Evolutionary conservation across 2,797 vertebrate species (phyloP).

Genomic region (Schizopygopsis pylzovi): DNA sequence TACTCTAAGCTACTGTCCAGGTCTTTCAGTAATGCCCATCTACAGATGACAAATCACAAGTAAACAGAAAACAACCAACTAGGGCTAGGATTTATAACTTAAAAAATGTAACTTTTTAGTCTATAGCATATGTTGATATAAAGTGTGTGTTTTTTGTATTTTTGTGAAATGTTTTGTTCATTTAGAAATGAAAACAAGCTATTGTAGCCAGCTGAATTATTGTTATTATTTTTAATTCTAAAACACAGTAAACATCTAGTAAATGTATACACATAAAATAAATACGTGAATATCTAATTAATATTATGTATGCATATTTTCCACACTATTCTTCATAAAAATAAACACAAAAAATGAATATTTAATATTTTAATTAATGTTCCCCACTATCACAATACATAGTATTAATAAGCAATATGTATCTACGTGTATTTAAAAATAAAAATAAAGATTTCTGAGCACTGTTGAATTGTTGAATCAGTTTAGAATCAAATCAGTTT

Average conservation of each 20-base stretch:
- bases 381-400: neutral
- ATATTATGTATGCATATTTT: neutral
- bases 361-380: neutral
- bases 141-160: neutral
- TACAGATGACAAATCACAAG: slow-evolving; percentile 61
- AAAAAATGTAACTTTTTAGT: slow-evolving; percentile 17
- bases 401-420: neutral
- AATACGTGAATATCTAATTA: neutral
- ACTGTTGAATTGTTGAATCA: too few relatives aligned
- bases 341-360: rapidly evolving
- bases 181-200: neutral
- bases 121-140: neutral
- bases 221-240: neutral
- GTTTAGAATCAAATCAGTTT: neutral
- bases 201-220: neutral
- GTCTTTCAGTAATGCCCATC: slow-evolving; percentile 51
- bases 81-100: slow-evolving; percentile 14
- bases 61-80: slow-evolving; percentile 38
- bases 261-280: neutral
- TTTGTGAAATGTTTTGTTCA: neutral
- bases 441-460: neutral
- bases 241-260: neutral
- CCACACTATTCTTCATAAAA: neutral
- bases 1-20: slow-evolving; percentile 65
- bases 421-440: neutral